Conservation (phyloP, 2,888 invertebrate species). For the Xanthorhoe spadicearia region DNA sequence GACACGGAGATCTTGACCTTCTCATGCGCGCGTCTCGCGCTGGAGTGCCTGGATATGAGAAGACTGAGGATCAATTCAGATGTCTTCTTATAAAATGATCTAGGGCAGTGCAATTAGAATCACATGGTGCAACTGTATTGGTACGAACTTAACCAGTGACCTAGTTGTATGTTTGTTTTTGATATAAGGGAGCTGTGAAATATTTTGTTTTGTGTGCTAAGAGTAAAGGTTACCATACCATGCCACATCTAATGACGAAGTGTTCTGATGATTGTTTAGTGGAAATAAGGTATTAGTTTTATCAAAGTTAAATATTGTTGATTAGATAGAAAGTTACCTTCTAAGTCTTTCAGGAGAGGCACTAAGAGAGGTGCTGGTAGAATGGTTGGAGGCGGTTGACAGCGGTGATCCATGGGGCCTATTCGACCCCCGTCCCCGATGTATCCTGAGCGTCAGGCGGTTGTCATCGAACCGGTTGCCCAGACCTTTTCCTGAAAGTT, state of each 20-base stretch:
- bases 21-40: slow-evolving; percentile 88
- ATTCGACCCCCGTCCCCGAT: slow-evolving; percentile 92
- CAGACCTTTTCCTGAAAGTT: slow-evolving; percentile 83
- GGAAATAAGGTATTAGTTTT: background rate
- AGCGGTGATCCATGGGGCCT: slow-evolving; percentile 89
- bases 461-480: slow-evolving; percentile 94
- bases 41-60: slow-evolving; percentile 81
- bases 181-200: too few relatives aligned
- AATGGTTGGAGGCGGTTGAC: slow-evolving; percentile 88
- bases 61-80: slow-evolving; percentile 23
- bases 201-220: too few relatives aligned
- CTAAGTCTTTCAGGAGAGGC: slow-evolving; percentile 86
- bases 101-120: background rate
- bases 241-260: too few relatives aligned
- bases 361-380: slow-evolving; percentile 87
- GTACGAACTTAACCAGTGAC: too few relatives aligned
- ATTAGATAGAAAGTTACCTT: slow-evolving; percentile 56
- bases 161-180: too few relatives aligned
- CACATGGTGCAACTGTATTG: too few relatives aligned
- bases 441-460: slow-evolving; percentile 95
- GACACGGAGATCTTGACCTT: slow-evolving; percentile 94
- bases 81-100: slow-evolving; percentile 1
- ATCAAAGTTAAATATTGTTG: background rate
- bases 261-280: background rate
- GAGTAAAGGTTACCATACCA: too few relatives aligned